phyloP scores from a whole-genome alignment of 2,888 invertebrate genomes.

The Leptopilina myrica region DNA sequence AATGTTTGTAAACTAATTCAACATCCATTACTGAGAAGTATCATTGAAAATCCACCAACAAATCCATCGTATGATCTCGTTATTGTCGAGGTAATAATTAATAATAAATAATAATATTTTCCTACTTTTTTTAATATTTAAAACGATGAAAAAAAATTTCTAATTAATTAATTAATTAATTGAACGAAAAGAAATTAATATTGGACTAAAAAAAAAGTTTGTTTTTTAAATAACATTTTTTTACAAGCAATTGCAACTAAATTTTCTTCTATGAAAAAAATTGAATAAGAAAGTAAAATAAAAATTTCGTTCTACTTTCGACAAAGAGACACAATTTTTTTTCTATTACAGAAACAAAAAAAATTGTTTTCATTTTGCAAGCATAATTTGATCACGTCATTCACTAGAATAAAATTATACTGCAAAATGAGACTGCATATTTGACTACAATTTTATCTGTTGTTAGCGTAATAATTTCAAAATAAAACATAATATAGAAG shows the following conservation, averaged over 20 bases:
- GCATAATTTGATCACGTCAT: not conserved
- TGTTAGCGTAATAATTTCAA: not conserved
- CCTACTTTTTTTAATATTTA: not conserved
- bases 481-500: not conserved
- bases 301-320: too few species aligned
- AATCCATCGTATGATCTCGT: conserved; percentile 53
- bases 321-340: too few species aligned
- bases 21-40: conserved; percentile 44
- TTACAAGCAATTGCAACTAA: too few species aligned
- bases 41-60: conserved; percentile 49
- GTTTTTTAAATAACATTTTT: too few species aligned
- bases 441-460: not conserved
- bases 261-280: too few species aligned
- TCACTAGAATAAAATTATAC: not conserved
- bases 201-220: too few species aligned
- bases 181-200: too few species aligned
- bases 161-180: too few species aligned
- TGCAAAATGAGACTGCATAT: not conserved
- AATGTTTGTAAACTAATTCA: conserved; percentile 43
- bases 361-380: not conserved
- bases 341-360: not conserved
- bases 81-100: conserved; percentile 50
- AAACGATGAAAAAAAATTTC: too few species aligned
- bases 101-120: too few species aligned
- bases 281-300: too few species aligned